Conservation (phyloP, 1,140 invertebrate species). For the Ceratosolen fusciceps region DNA sequence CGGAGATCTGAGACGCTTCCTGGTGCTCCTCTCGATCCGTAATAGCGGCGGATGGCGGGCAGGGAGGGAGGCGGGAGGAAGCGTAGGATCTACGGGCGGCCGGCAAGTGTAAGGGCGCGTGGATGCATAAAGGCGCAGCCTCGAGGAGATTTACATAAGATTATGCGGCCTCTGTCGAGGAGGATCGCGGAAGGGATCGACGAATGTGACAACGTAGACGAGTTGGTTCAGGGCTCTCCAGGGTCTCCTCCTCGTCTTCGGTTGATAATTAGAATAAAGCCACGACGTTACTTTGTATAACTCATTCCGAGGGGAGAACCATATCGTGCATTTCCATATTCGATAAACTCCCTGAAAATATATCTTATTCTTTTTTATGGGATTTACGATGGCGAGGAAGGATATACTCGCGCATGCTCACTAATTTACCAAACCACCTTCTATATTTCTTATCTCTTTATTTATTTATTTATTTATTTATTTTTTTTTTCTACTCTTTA, state of each 20-base stretch:
- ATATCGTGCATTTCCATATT: slow-evolving; percentile 34
- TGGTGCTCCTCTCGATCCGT: too few species aligned
- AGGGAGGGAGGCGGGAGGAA: too few species aligned
- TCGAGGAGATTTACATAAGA: slow-evolving; percentile 66
- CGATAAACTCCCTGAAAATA: slow-evolving; percentile 31
- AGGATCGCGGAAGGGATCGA: slow-evolving; percentile 52
- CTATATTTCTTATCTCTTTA: too few species aligned
- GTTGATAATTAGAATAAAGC: slow-evolving; percentile 64
- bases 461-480: too few species aligned
- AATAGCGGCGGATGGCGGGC: too few species aligned
- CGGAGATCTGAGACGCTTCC: too few species aligned
- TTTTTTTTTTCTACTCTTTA: too few species aligned
- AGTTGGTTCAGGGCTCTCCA: slow-evolving; percentile 54
- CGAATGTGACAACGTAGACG: slow-evolving; percentile 53
- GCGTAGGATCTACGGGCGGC: too few species aligned
- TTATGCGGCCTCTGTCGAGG: slow-evolving; percentile 60
- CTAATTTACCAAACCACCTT: too few species aligned
- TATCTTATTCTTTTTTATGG: not conserved
- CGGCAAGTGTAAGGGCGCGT: not conserved
- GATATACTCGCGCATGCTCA: not conserved
- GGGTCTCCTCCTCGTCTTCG: slow-evolving; percentile 58
- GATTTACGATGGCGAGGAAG: not conserved
- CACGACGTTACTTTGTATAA: slow-evolving; percentile 24
- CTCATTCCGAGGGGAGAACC: slow-evolving; percentile 16
- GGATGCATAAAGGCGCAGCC: slow-evolving; percentile 55